Evolutionary conservation across 2,888 invertebrate species (phyloP).

Genomic region (Megamerina dolium): DNA sequence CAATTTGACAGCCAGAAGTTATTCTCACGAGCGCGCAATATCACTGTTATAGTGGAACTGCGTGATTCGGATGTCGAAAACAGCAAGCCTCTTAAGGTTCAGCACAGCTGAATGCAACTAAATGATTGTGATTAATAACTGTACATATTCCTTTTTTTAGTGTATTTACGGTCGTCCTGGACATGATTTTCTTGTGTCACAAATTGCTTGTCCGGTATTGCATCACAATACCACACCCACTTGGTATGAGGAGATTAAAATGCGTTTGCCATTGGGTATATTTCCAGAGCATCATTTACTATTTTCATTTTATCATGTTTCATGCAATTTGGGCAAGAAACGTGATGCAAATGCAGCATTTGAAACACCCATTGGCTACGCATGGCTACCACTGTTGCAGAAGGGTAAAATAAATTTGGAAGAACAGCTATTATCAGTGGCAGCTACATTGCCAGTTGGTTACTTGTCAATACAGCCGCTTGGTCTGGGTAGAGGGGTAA

Average conservation of each 20-base stretch:
- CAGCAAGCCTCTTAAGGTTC: slow-evolving; percentile 67
- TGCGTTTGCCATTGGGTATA: slow-evolving; percentile 79
- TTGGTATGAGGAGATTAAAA: slow-evolving; percentile 92
- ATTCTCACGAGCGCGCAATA: slow-evolving; percentile 89
- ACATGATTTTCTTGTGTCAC: slow-evolving; percentile 58
- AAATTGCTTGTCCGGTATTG: slow-evolving; percentile 70
- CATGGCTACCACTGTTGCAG: slow-evolving; percentile 83
- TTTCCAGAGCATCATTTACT: slow-evolving; percentile 83
- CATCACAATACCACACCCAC: slow-evolving; percentile 86
- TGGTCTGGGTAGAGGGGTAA: slow-evolving; percentile 86
- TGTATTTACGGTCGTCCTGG: slow-evolving; percentile 71
- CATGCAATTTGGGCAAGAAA: slow-evolving; percentile 80
- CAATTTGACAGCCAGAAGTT: slow-evolving; percentile 88
- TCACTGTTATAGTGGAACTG: slow-evolving; percentile 84
- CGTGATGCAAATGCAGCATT: slow-evolving; percentile 61
- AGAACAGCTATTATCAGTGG: slow-evolving; percentile 76
- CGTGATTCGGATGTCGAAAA: slow-evolving; percentile 73
- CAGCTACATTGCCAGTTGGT: slow-evolving; percentile 79
- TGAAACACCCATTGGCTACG: slow-evolving; percentile 85
- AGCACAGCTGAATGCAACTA: background rate
- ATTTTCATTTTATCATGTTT: slow-evolving; percentile 93
- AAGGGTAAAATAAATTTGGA: slow-evolving; percentile 83
- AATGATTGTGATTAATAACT: background rate
- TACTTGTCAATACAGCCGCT: slow-evolving; percentile 86
- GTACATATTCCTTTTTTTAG: slow-evolving; percentile 45